Conservation (phyloP, 2,888 invertebrate genomes). For the Xanthia icteritia region DNA sequence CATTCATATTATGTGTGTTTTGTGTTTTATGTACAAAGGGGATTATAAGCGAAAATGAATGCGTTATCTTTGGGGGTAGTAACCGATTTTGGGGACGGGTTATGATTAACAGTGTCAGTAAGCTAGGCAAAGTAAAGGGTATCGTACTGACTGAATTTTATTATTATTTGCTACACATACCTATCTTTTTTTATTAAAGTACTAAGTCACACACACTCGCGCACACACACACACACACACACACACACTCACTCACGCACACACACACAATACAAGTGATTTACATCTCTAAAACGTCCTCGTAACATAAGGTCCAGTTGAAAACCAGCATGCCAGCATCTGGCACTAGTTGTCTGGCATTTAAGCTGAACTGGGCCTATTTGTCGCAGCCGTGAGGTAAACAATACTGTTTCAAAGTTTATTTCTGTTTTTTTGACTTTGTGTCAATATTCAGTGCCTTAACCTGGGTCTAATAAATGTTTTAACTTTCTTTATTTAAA, state of each 20-base stretch:
- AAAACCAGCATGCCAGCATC: background rate
- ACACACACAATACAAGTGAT: background rate
- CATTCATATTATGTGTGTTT: constrained; percentile 25
- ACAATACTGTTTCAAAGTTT: too few relatives aligned
- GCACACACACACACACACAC: too few relatives aligned
- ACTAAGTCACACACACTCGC: too few relatives aligned
- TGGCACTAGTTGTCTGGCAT: background rate
- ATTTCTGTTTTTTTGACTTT: too few relatives aligned
- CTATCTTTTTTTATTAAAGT: too few relatives aligned
- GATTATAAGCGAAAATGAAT: constrained; percentile 30
- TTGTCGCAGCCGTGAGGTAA: too few relatives aligned
- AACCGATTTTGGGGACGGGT: constrained; percentile 15
- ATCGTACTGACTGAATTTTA: background rate
- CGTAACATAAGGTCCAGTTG: background rate
- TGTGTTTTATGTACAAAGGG: constrained; percentile 29
- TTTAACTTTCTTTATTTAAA: too few relatives aligned
- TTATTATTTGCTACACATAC: background rate
- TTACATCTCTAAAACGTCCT: background rate
- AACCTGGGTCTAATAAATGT: too few relatives aligned
- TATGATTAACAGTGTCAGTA: background rate
- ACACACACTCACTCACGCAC: too few relatives aligned
- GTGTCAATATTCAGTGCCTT: too few relatives aligned
- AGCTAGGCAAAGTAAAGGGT: background rate
- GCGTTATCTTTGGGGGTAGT: constrained; percentile 33
- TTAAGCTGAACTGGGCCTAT: too few relatives aligned